These are phyloP conservation scores for Scortum barcoo DNA, from an alignment of 2,113 vertebrate genomes.

Conservation along the genomic window DNA sequence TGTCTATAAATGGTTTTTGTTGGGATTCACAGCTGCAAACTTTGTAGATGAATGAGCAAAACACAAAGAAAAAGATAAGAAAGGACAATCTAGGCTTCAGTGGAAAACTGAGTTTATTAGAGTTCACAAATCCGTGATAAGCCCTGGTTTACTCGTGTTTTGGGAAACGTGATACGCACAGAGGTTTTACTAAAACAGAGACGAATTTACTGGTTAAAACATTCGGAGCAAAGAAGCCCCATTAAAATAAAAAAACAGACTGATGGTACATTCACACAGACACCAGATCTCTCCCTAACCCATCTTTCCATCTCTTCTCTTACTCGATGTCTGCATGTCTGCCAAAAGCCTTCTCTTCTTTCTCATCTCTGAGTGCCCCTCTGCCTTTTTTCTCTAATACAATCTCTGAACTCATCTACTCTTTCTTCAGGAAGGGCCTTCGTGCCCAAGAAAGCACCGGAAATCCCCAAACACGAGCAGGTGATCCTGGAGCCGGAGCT, in stretches of 20 bases:
- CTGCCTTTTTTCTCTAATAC: not conserved
- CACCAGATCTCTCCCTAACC: not conserved
- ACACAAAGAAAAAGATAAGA: not conserved
- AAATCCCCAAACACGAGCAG: slow-evolving; percentile 89
- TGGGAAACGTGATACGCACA: slow-evolving; percentile 37
- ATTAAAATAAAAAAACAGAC: slow-evolving; percentile 1
- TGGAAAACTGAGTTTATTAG: slow-evolving; percentile 34
- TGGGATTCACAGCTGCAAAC: not conserved
- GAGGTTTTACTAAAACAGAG: slow-evolving; percentile 33
- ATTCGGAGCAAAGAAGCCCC: not conserved
- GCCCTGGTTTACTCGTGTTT: slow-evolving; percentile 13
- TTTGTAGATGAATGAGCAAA: not conserved
- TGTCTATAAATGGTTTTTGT: not conserved
- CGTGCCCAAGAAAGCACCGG: slow-evolving; percentile 86
- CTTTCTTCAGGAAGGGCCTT: slow-evolving; percentile 88
- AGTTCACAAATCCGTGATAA: slow-evolving; percentile 41
- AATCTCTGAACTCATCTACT: not conserved
- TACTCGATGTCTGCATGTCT: no score
- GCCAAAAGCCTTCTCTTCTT: not conserved
- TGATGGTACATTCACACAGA: not conserved
- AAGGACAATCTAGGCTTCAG: not conserved
- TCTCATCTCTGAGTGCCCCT: not conserved
- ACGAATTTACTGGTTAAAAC: not conserved
- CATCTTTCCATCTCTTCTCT: not conserved
- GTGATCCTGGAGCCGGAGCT: slow-evolving; percentile 94